These are phyloP conservation scores for Orthonychiurus folsomi DNA, from an alignment of 2,888 invertebrate genomes.

Conservation along the genomic window DNA sequence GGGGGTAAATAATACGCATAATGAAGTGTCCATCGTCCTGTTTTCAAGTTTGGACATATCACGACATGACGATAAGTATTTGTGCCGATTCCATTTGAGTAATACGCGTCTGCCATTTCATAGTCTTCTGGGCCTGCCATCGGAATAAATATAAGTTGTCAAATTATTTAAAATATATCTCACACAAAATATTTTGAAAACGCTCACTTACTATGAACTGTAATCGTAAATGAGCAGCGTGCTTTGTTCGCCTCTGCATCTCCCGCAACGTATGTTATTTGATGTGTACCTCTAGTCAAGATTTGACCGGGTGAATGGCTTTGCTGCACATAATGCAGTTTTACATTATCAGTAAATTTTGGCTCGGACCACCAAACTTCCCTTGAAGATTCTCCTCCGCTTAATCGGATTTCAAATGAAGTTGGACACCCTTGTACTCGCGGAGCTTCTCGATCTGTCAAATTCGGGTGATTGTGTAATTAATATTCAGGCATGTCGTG, in stretches of 20 bases:
- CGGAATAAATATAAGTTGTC: no score
- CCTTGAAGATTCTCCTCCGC: constrained; percentile 50
- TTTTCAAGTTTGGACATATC: constrained; percentile 40
- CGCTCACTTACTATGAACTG: constrained; percentile 50
- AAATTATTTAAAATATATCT: no score
- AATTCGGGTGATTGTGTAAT: no score
- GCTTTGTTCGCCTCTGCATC: constrained; percentile 56
- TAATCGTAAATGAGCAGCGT: constrained; percentile 56
- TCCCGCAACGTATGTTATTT: constrained; percentile 56
- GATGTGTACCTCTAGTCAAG: constrained; percentile 54
- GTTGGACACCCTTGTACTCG: constrained; percentile 53
- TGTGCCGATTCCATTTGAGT: constrained; percentile 21
- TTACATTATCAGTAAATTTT: constrained; percentile 53
- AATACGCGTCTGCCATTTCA: constrained; percentile 40
- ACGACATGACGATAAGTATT: constrained; percentile 36
- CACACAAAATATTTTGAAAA: neutral
- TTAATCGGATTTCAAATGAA: constrained; percentile 53
- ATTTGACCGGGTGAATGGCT: constrained; percentile 50
- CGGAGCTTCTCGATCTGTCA: constrained; percentile 52
- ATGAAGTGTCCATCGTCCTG: constrained; percentile 39
- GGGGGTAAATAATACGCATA: constrained; percentile 40
- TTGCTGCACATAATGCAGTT: constrained; percentile 49
- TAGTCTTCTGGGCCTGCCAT: constrained; percentile 35
- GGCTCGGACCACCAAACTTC: constrained; percentile 59
- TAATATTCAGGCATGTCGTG: no score